phyloP scores from a whole-genome alignment of 2,888 invertebrate genomes.

The Pristionchus arcanus region DNA sequence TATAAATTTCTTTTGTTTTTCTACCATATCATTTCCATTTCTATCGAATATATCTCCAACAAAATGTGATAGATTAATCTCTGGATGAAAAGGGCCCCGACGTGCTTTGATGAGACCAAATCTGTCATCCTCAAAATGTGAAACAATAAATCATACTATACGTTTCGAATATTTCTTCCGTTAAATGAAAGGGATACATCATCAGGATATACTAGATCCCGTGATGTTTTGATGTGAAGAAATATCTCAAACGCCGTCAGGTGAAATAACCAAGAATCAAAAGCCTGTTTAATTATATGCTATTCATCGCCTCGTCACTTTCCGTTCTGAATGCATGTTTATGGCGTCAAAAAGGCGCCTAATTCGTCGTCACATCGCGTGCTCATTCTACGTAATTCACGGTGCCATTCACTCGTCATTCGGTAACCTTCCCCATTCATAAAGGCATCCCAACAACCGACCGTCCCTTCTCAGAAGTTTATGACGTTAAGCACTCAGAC shows the following conservation, averaged over 20 bases:
- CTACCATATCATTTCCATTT: too few species aligned
- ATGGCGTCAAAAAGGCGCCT: background rate
- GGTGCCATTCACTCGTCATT: slow-evolving; percentile 18
- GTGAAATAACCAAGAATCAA: background rate
- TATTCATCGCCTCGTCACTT: background rate
- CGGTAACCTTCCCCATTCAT: slow-evolving; percentile 19
- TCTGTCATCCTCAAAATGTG: background rate
- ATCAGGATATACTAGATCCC: background rate
- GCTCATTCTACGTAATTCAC: background rate
- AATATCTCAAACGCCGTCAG: background rate
- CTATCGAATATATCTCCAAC: too few species aligned
- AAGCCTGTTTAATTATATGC: background rate
- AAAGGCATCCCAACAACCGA: background rate
- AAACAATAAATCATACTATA: background rate
- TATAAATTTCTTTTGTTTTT: background rate
- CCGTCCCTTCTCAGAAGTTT: background rate
- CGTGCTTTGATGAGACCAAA: background rate
- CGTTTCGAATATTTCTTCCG: too few species aligned
- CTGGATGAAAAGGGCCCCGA: too few species aligned
- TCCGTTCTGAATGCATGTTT: slow-evolving; percentile 12
- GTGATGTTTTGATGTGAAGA: background rate
- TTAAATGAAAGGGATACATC: background rate
- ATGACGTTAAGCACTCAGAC: background rate
- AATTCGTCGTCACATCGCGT: slow-evolving; percentile 26
- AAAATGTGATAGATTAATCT: too few species aligned